Evolutionary conservation across 2,888 invertebrate species (phyloP).

Genomic region (Anarsia innoxiella): DNA sequence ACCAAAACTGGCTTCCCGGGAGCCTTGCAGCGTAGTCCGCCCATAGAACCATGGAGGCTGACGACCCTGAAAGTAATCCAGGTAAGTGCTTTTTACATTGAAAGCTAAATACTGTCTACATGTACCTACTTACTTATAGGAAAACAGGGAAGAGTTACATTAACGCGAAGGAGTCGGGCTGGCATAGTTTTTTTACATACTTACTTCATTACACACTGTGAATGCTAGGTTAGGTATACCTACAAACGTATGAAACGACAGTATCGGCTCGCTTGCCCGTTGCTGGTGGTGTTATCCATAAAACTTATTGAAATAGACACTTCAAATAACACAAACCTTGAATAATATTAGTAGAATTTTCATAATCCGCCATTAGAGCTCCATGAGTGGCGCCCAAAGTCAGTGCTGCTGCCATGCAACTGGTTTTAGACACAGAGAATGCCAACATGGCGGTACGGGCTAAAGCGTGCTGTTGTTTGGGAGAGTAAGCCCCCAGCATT

Average conservation of each 20-base stretch:
- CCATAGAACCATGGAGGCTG: conserved; percentile 56
- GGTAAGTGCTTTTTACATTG: not conserved
- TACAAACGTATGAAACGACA: too few relatives aligned
- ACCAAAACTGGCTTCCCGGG: conserved; percentile 67
- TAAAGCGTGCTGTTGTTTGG: conserved; percentile 40
- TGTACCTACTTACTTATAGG: too few relatives aligned
- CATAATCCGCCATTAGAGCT: conserved; percentile 49
- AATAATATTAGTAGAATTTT: conserved; percentile 36
- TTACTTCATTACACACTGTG: too few relatives aligned
- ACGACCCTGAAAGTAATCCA: conserved; percentile 35
- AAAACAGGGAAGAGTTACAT: too few relatives aligned
- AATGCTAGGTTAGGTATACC: too few relatives aligned
- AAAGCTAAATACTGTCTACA: too few relatives aligned
- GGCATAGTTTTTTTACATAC: too few relatives aligned
- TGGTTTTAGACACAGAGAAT: conserved; percentile 41
- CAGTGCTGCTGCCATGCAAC: conserved; percentile 39
- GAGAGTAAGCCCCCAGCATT: conserved; percentile 58
- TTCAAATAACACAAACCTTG: not conserved
- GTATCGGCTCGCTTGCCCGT: too few relatives aligned
- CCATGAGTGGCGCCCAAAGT: conserved; percentile 52
- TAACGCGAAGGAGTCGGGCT: too few relatives aligned
- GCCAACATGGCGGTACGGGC: conserved; percentile 41
- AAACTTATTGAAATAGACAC: not conserved
- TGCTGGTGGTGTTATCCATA: too few relatives aligned
- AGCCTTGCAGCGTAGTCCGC: conserved; percentile 52